Percentiles rank a stretch among this genome's conserved stretches.
These are phyloP conservation scores for Cheiracanthium punctorium DNA, from an alignment of 2,888 invertebrate species.

Conservation along the genomic window DNA sequence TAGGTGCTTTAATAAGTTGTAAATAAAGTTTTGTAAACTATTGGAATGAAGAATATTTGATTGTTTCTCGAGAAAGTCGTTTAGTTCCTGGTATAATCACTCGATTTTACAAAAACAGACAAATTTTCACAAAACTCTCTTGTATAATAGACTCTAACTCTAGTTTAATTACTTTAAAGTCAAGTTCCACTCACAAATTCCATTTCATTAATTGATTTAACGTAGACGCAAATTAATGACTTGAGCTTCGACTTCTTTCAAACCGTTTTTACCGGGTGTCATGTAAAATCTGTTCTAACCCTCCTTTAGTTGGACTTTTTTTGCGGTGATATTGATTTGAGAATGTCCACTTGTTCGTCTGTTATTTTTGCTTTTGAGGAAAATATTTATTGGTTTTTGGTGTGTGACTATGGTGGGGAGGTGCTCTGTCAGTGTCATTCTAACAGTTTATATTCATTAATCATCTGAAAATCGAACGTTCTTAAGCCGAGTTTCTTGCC, in stretches of 20 bases:
- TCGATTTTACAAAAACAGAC: background rate
- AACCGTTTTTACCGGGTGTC: background rate
- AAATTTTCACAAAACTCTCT: background rate
- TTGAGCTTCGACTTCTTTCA: background rate
- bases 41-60: background rate
- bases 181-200: background rate
- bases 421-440: conserved; percentile 41
- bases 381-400: conserved; percentile 38
- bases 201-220: conserved; percentile 12
- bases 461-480: conserved; percentile 51
- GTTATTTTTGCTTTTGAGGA: background rate
- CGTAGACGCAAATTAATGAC: background rate
- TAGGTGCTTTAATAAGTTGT: background rate
- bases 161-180: conserved; percentile 3
- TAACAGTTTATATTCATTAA: conserved; percentile 50
- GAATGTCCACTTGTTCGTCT: conserved; percentile 28
- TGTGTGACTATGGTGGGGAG: background rate
- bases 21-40: background rate
- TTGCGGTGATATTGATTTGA: conserved; percentile 36
- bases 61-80: background rate
- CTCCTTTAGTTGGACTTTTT: background rate
- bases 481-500: conserved; percentile 36
- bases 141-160: background rate
- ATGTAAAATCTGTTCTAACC: background rate
- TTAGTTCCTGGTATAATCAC: background rate